Conservation (phyloP, 2,888 invertebrate species). For the Schrankia costaestrigalis region DNA sequence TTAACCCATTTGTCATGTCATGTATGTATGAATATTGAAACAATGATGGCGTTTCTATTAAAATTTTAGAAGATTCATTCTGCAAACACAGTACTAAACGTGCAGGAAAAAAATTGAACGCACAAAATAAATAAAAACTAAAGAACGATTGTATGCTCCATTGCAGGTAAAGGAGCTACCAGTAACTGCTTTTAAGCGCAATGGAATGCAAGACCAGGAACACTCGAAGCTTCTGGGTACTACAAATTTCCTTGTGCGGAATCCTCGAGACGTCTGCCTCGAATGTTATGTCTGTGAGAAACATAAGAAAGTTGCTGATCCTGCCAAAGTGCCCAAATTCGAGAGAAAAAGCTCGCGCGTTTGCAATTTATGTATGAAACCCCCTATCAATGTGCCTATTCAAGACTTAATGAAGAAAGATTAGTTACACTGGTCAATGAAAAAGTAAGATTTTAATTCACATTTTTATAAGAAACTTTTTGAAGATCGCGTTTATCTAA, state of each 20-base stretch:
- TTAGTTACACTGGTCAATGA: slow-evolving; percentile 24
- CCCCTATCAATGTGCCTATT: slow-evolving; percentile 57
- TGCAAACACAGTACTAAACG: slow-evolving; percentile 1
- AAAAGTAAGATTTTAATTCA: too few relatives aligned
- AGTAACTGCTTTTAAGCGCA: slow-evolving; percentile 70
- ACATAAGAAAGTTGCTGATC: slow-evolving; percentile 49
- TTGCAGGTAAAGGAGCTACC: slow-evolving; percentile 71
- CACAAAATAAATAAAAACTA: slow-evolving; percentile 30
- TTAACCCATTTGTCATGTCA: too few relatives aligned
- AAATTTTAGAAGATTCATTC: too few relatives aligned
- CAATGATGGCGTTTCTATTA: background rate
- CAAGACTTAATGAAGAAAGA: slow-evolving; percentile 61
- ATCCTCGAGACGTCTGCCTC: slow-evolving; percentile 59
- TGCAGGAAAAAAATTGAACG: slow-evolving; percentile 26
- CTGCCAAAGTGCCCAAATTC: slow-evolving; percentile 55
- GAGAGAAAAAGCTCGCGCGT: too few relatives aligned
- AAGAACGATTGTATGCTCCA: slow-evolving; percentile 54
- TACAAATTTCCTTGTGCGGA: slow-evolving; percentile 60
- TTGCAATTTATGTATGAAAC: too few relatives aligned
- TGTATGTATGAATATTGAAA: too few relatives aligned
- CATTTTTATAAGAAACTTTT: too few relatives aligned
- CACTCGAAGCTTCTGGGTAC: slow-evolving; percentile 62
- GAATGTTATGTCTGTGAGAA: slow-evolving; percentile 49
- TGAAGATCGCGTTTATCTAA: too few relatives aligned
- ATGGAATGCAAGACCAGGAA: slow-evolving; percentile 74